A percentile compares a stretch with the other conserved stretches of the same genome.
Conservation (phyloP, 2,888 invertebrate species). For the Myopa tessellatipennis region DNA sequence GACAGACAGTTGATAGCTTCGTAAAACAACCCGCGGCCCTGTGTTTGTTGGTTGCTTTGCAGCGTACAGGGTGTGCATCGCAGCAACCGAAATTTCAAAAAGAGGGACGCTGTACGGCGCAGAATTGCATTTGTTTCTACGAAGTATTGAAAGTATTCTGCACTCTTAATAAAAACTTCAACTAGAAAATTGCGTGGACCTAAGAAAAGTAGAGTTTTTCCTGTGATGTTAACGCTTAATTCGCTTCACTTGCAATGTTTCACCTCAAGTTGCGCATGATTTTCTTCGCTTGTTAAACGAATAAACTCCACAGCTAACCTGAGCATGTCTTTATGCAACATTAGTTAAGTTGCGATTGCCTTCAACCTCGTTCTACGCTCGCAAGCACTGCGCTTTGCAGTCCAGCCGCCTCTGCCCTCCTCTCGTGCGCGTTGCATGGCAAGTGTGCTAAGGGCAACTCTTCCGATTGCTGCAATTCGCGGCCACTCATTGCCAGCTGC, state of each 20-base stretch:
- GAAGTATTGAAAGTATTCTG: too few species aligned
- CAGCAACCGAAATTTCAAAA: too few species aligned
- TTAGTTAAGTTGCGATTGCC: neutral
- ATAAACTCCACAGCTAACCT: neutral
- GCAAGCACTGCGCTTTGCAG: neutral
- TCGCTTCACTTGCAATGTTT: neutral
- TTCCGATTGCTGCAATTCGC: constrained; percentile 29
- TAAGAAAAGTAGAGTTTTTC: neutral
- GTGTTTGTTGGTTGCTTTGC: too few species aligned
- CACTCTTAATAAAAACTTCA: too few species aligned
- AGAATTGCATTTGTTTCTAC: too few species aligned
- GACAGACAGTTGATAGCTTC: constrained; percentile 29
- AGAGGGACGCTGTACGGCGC: too few species aligned
- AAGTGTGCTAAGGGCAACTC: constrained; percentile 31
- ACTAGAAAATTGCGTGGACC: too few species aligned
- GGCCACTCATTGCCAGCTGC: constrained; percentile 30
- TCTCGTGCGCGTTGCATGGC: neutral
- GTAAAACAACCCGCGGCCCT: constrained; percentile 34
- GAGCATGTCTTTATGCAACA: neutral
- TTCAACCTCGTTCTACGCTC: neutral
- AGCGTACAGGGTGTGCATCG: neutral
- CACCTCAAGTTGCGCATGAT: neutral
- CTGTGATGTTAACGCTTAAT: constrained; percentile 8
- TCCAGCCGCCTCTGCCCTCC: neutral
- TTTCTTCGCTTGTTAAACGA: neutral